These are phyloP conservation scores for Aethes cnicana DNA, from an alignment of 2,888 invertebrate species.

Conservation along the genomic window DNA sequence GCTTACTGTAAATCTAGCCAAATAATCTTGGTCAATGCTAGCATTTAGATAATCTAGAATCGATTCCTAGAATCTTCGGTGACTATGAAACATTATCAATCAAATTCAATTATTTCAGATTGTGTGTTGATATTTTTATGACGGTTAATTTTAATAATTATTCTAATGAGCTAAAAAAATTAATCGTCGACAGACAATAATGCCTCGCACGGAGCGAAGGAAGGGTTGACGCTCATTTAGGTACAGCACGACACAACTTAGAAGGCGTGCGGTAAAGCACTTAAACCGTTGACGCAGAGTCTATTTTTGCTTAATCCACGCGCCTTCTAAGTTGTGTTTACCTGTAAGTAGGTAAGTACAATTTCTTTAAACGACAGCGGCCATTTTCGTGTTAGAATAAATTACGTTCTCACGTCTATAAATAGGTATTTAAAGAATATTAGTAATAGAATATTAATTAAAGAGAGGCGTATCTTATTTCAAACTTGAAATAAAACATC, in stretches of 20 bases:
- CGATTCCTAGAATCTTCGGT: conserved; percentile 5
- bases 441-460: conserved; percentile 23
- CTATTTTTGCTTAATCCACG: too few species aligned
- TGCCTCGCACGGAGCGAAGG: conserved; percentile 11
- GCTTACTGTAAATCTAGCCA: neutral
- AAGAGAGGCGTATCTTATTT: conserved; percentile 25
- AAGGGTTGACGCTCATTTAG: conserved; percentile 24
- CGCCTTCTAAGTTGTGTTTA: too few species aligned
- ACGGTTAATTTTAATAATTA: too few species aligned
- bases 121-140: neutral
- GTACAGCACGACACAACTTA: too few species aligned
- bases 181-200: conserved; percentile 3
- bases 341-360: too few species aligned
- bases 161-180: neutral
- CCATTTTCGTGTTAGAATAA: conserved; percentile 27
- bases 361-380: conserved; percentile 20
- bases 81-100: conserved; percentile 5
- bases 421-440: conserved; percentile 29
- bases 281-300: too few species aligned
- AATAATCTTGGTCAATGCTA: neutral
- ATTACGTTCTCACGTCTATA: conserved; percentile 26
- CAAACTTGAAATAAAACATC: conserved; percentile 23
- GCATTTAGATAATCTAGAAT: conserved; percentile 8
- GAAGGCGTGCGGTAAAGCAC: too few species aligned
- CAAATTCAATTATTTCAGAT: conserved; percentile 3